Conservation (phyloP, 2,888 invertebrate genomes). For the Dicyrtoma fusca region DNA sequence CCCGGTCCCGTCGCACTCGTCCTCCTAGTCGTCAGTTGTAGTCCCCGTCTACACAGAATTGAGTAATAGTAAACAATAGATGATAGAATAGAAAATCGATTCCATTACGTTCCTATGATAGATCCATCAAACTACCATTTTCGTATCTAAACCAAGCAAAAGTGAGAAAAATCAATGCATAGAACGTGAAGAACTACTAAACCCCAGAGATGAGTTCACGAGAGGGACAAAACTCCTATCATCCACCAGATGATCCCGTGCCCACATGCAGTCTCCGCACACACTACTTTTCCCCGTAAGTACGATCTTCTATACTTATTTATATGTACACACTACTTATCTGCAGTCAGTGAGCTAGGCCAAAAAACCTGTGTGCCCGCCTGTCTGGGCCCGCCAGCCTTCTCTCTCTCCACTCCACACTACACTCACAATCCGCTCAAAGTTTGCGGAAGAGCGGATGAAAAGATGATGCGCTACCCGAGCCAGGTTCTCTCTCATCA, state of each 20-base stretch:
- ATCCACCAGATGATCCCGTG: not conserved
- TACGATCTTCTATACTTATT: not conserved
- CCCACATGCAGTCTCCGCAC: not conserved
- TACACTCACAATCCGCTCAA: conserved; percentile 9
- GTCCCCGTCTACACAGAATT: conserved; percentile 22
- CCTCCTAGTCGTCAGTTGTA: not conserved
- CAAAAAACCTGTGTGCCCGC: too few species aligned
- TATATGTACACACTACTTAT: conserved; percentile 4
- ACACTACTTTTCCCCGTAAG: not conserved
- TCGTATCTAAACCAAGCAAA: conserved; percentile 18
- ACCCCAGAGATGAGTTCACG: conserved; percentile 6
- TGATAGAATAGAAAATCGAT: conserved; percentile 34
- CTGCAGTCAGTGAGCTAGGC: too few species aligned
- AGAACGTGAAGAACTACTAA: conserved; percentile 10
- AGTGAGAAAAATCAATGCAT: conserved; percentile 33
- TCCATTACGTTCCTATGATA: conserved; percentile 31
- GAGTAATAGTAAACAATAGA: conserved; percentile 34
- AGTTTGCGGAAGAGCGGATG: conserved; percentile 16
- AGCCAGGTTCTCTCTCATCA: conserved; percentile 21
- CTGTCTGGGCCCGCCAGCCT: not conserved
- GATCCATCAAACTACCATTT: conserved; percentile 37
- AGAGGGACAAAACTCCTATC: conserved; percentile 21
- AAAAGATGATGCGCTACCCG: conserved; percentile 10
- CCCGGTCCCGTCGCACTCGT: not conserved
- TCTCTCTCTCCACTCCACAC: not conserved